Evolutionary conservation across 1,140 invertebrate species (phyloP).

Genomic region (Papilio aristodemus): DNA sequence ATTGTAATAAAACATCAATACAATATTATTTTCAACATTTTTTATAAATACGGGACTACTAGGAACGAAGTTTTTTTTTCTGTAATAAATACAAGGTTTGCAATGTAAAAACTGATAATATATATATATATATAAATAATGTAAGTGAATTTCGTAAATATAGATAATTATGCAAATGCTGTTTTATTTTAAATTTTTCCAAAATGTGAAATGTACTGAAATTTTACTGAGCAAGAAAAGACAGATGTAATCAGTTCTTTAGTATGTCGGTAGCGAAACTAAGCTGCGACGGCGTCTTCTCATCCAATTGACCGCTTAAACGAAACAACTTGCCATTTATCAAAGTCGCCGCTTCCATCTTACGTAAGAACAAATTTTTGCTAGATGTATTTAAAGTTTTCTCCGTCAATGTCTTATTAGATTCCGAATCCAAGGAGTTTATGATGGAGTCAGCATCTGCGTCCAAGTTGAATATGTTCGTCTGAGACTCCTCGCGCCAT

Average conservation of each 20-base stretch:
- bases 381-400: slow-evolving; percentile 62
- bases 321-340: slow-evolving; percentile 66
- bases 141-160: slow-evolving; percentile 27
- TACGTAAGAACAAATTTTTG: slow-evolving; percentile 67
- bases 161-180: slow-evolving; percentile 17
- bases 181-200: slow-evolving; percentile 25
- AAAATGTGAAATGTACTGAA: background rate
- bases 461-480: slow-evolving; percentile 63
- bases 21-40: slow-evolving; percentile 1
- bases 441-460: slow-evolving; percentile 66
- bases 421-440: slow-evolving; percentile 63
- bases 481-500: slow-evolving; percentile 71
- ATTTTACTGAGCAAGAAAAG: slow-evolving; percentile 3
- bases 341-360: slow-evolving; percentile 71
- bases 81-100: slow-evolving; percentile 6
- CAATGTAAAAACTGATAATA: slow-evolving; percentile 3
- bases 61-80: slow-evolving; percentile 1
- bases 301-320: slow-evolving; percentile 59
- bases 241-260: slow-evolving; percentile 39
- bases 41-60: background rate
- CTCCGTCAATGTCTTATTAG: slow-evolving; percentile 69
- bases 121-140: too few relatives aligned
- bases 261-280: slow-evolving; percentile 49
- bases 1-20: background rate
- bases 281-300: slow-evolving; percentile 54